Base-by-base conservation (phyloP, 2,888 invertebrate genomes). In the Nymphalis polychloros region DNA sequence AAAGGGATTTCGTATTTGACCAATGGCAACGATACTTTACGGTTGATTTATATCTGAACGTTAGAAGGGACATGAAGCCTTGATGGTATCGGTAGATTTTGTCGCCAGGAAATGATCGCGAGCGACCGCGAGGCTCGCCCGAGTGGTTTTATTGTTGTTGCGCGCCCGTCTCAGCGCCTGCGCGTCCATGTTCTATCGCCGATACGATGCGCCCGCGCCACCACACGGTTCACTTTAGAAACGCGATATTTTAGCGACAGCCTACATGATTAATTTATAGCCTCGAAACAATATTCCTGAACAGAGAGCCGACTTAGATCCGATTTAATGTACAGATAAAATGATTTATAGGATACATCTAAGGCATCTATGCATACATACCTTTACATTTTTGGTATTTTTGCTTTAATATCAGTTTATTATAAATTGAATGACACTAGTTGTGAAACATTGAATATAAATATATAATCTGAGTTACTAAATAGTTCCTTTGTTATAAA, bases 201-300 rank as follows among this genome's bases (percentile, higher is more conserved):
- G 80, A 76, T 80, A 75, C 84, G 87, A 86, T 82, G 89, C 85
- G 84, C 85, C 76, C 76, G 82, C 84, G 82, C 85, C 82, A 83
- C 84, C 81, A 78, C 77, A 77, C 75, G 79, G 78, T 80, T 81
- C 84, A 81, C 83, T 81, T 80, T 80, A 82, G 84, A 83, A 90
- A 86, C 84, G 86, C 89, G 83, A 90, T 89, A 91, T 89, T 90
- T 91, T 88, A 90, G 90, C 90, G 91, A 91, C 90, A 89, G 90
- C 85, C 82, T 87, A 92, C 92, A 91, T 92, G 92, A 91, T 92
- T 92, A 90, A 92, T 92, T 91, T 91, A 92, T 92, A 81, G 89
- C 83, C 77, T 81, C 76, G 83, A 84, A 88, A 89, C 85, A 82
- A 86, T 88, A 88, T 87, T 86, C 84, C 78, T 83, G 84, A 81